Evolutionary conservation across 2,113 vertebrate genomes (phyloP).

Genomic region (Chaetura pelagica): DNA sequence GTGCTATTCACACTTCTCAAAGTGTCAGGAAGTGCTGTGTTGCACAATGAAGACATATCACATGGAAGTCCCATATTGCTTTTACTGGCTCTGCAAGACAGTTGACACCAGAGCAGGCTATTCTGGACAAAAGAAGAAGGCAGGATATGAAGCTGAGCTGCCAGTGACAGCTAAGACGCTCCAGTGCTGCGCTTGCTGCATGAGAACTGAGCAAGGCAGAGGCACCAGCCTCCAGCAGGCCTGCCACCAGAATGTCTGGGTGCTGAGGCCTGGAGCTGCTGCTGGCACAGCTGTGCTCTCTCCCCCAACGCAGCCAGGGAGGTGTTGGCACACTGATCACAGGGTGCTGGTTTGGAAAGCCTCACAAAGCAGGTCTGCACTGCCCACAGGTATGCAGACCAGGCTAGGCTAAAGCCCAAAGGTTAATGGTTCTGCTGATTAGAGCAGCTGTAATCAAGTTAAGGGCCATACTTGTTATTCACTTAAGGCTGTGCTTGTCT

Average conservation of each 20-base stretch:
- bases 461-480: neutral
- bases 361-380: neutral
- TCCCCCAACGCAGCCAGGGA: neutral
- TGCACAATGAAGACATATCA: neutral
- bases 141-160: conserved; percentile 14
- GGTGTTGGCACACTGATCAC: neutral
- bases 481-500: neutral
- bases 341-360: neutral
- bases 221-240: neutral
- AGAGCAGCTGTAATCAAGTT: neutral
- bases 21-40: neutral
- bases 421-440: conserved; percentile 4
- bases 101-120: neutral
- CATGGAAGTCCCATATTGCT: neutral
- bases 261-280: fast-evolving
- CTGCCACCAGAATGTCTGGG: neutral
- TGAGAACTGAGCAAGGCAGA: neutral
- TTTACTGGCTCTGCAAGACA: neutral
- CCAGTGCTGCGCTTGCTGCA: fast-evolving
- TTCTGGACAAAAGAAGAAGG: neutral
- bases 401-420: neutral
- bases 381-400: neutral
- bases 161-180: neutral
- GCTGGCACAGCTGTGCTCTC: neutral
- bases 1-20: neutral